phyloP scores from a whole-genome alignment of 2,888 invertebrate species.

The Byasa hedistus region DNA sequence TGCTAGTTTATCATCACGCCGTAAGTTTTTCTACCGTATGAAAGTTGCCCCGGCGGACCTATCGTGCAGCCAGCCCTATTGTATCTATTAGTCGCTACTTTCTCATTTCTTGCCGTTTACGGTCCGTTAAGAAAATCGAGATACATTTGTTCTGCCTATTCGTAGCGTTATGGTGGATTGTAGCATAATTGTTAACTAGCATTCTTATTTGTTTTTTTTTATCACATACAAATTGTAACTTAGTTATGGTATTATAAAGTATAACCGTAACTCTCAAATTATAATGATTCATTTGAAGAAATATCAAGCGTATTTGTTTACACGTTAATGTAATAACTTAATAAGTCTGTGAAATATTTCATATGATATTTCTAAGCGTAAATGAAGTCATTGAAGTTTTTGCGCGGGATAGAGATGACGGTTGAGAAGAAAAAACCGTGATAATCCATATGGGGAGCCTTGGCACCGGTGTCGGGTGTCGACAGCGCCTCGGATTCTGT shows the following conservation, averaged over 20 bases:
- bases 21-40: conserved; percentile 67
- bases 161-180: conserved; percentile 53
- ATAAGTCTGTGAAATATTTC: not conserved
- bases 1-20: conserved; percentile 54
- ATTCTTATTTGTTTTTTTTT: conserved; percentile 7
- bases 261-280: too few relatives aligned
- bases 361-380: not conserved
- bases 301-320: too few relatives aligned
- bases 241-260: too few relatives aligned
- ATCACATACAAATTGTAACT: too few relatives aligned
- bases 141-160: conserved; percentile 59
- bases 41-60: conserved; percentile 69
- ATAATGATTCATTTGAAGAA: too few relatives aligned
- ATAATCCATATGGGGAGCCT: conserved; percentile 74
- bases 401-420: not conserved
- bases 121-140: conserved; percentile 72
- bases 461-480: conserved; percentile 62
- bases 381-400: conserved; percentile 8
- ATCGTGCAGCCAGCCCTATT: conserved; percentile 68
- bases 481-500: conserved; percentile 54
- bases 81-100: conserved; percentile 77
- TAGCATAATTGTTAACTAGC: conserved; percentile 41
- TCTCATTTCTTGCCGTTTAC: conserved; percentile 77
- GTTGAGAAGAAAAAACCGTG: conserved; percentile 47
- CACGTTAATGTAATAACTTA: not conserved